Percentiles rank a stretch among this genome's conserved stretches.
Conservation (phyloP, 1,140 invertebrate species). For the Drosophila subobscura region DNA sequence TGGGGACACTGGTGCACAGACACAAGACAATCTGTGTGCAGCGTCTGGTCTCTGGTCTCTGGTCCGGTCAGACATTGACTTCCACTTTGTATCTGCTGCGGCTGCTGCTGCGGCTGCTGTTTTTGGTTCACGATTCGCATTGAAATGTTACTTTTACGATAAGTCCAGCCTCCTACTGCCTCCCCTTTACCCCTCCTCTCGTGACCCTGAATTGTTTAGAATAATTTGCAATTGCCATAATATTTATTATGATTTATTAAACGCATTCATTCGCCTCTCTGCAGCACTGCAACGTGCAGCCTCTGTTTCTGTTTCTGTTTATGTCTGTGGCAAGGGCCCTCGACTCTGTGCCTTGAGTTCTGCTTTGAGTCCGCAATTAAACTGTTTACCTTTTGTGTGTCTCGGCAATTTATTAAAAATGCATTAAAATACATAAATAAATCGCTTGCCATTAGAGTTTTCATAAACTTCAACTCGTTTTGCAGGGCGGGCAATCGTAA, state of each 20-base stretch:
- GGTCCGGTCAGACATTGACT: conserved; percentile 13
- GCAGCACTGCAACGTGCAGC: neutral
- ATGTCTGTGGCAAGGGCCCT: conserved; percentile 54
- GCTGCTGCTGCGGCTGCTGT: conserved; percentile 9
- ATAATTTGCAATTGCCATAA: conserved; percentile 81
- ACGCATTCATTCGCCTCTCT: conserved; percentile 45
- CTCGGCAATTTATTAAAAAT: conserved; percentile 73
- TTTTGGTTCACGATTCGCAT: conserved; percentile 51
- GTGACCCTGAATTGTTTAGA: conserved; percentile 76
- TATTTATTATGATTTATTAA: conserved; percentile 77
- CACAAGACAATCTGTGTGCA: too few relatives aligned
- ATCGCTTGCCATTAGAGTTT: conserved; percentile 64
- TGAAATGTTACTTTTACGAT: conserved; percentile 54
- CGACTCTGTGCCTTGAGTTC: conserved; percentile 37
- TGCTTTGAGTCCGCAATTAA: conserved; percentile 59
- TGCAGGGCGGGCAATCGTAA: conserved; percentile 45
- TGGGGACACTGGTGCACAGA: too few relatives aligned
- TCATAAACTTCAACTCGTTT: conserved; percentile 53
- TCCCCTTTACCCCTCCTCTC: conserved; percentile 16
- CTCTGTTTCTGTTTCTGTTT: conserved; percentile 12
- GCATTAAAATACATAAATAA: conserved; percentile 71
- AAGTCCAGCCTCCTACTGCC: conserved; percentile 4
- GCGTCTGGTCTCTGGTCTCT: conserved; percentile 7
- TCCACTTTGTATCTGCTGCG: neutral
- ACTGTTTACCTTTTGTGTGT: conserved; percentile 60